These are phyloP conservation scores for Prunella strophiata DNA, from an alignment of 2,797 vertebrate genomes.

Conservation along the genomic window DNA sequence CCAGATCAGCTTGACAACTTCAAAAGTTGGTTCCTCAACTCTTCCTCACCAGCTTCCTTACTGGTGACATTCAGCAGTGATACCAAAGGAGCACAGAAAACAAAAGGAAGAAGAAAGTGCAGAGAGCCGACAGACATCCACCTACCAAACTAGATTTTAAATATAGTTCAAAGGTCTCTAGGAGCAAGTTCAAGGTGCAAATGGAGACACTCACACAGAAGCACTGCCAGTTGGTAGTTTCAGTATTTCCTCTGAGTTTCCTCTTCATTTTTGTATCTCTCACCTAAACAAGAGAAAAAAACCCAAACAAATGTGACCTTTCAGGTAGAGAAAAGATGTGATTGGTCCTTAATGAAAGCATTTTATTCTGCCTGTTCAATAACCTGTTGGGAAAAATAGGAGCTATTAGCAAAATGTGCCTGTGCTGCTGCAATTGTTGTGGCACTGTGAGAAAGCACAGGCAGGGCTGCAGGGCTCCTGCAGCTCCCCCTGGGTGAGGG, in stretches of 20 bases:
- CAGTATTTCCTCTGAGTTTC: not conserved
- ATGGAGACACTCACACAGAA: not conserved
- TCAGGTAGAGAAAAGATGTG: not conserved
- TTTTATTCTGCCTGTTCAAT: not conserved
- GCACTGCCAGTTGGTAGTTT: not conserved
- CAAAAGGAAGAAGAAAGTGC: not conserved
- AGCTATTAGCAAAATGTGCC: conserved; percentile 59
- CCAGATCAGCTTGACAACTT: not conserved
- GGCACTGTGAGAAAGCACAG: conserved; percentile 5
- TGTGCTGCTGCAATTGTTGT: not conserved
- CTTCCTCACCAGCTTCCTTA: not conserved
- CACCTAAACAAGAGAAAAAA: not conserved
- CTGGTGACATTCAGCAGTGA: not conserved
- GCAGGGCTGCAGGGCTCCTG: not conserved
- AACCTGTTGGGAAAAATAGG: not conserved
- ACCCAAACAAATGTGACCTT: not conserved
- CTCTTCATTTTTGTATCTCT: not conserved
- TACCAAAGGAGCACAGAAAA: not conserved
- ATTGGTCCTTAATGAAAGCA: not conserved
- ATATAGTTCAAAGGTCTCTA: not conserved
- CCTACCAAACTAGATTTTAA: not conserved
- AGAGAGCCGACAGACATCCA: not conserved
- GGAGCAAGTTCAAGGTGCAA: not conserved
- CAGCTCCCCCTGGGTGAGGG: not conserved
- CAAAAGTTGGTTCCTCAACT: not conserved